These are phyloP conservation scores for Procambarus virginalis DNA, from an alignment of 1,140 invertebrate species.

Conservation along the genomic window DNA sequence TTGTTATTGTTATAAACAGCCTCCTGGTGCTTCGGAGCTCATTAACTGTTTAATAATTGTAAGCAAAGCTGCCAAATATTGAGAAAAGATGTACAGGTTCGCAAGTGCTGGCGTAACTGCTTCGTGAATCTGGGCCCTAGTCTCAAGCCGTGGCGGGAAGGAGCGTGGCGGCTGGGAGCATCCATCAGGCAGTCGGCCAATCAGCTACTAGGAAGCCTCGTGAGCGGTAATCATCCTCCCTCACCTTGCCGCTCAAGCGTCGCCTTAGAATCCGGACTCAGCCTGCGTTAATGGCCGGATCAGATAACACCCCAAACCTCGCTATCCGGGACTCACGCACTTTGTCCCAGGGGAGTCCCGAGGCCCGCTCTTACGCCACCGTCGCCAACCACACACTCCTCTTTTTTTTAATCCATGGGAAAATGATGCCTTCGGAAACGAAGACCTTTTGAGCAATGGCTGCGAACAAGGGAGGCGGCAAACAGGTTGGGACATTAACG, in stretches of 20 bases:
- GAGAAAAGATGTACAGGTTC: no score
- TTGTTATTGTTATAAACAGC: no score
- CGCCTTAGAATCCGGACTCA: constrained; percentile 41
- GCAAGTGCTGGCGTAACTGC: no score
- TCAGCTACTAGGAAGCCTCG: constrained; percentile 20
- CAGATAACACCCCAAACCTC: constrained; percentile 44
- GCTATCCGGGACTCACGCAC: constrained; percentile 18
- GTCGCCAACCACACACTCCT: constrained; percentile 1
- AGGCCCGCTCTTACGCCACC: background rate
- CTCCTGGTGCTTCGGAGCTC: no score
- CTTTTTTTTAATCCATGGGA: background rate
- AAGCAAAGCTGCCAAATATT: no score
- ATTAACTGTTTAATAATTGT: no score
- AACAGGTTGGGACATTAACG: constrained; percentile 46
- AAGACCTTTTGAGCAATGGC: background rate
- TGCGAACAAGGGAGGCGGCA: constrained; percentile 2
- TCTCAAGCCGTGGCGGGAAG: background rate
- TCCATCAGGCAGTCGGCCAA: constrained; percentile 30
- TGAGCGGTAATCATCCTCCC: constrained; percentile 11
- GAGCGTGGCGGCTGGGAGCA: background rate
- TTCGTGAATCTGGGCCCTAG: no score
- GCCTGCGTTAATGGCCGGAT: constrained; percentile 37
- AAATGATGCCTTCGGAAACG: background rate
- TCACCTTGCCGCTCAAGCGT: background rate
- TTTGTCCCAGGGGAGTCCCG: background rate